A percentile compares a stretch with the other conserved stretches of the same genome.
Evolutionary conservation across 2,888 invertebrate genomes (phyloP).

Genomic region (Drosophila mercatorum): DNA sequence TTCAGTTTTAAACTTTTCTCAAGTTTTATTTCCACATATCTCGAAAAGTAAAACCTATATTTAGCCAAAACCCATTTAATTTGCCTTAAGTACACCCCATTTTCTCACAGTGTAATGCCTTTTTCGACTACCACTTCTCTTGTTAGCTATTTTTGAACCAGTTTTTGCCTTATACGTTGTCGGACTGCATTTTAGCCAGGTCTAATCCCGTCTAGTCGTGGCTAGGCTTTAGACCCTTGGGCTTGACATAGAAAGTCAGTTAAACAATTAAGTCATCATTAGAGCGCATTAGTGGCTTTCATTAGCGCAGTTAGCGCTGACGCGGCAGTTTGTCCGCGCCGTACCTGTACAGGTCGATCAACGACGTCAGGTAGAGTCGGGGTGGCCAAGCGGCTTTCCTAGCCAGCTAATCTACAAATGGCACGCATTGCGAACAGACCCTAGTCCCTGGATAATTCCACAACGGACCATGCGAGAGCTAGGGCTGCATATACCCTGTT

Average conservation of each 20-base stretch:
- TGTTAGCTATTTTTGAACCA: conserved; percentile 47
- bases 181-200: background rate
- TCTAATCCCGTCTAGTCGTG: conserved; percentile 2
- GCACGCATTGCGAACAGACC: conserved; percentile 57
- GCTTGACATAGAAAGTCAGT: conserved; percentile 29
- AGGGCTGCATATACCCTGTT: conserved; percentile 24
- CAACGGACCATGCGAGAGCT: conserved; percentile 56
- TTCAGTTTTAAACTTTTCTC: too few relatives aligned
- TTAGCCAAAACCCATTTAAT: too few relatives aligned
- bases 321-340: conserved; percentile 45
- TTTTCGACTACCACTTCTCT: conserved; percentile 36
- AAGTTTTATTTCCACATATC: too few relatives aligned
- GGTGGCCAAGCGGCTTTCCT: conserved; percentile 27
- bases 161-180: conserved; percentile 50
- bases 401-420: conserved; percentile 61
- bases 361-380: conserved; percentile 24
- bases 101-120: background rate
- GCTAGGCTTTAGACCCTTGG: conserved; percentile 31
- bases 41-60: too few relatives aligned
- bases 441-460: conserved; percentile 23
- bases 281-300: conserved; percentile 65
- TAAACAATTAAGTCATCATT: conserved; percentile 73
- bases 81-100: too few relatives aligned
- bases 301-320: conserved; percentile 60
- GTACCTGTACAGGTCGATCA: conserved; percentile 29